A percentile compares a stretch with the other conserved stretches of the same genome.
These are phyloP conservation scores for Rhimphoctona megacephalus DNA, from an alignment of 2,888 invertebrate genomes.

Conservation along the genomic window DNA sequence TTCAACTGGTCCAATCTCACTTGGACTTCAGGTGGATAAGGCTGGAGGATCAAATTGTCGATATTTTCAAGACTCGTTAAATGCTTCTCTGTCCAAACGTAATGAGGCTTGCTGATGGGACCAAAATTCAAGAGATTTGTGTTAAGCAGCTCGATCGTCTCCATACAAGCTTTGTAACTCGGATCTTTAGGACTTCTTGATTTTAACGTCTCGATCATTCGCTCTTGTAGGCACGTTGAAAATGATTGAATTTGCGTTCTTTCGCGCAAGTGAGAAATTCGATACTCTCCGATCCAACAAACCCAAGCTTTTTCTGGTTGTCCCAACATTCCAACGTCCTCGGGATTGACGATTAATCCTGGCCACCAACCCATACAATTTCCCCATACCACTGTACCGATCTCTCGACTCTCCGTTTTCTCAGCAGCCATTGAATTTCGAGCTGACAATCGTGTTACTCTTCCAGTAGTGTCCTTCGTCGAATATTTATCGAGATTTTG, in stretches of 20 bases:
- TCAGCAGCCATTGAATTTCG: conserved; percentile 19
- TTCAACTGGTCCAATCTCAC: conserved; percentile 73
- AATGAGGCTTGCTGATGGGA: conserved; percentile 77
- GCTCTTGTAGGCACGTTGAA: conserved; percentile 70
- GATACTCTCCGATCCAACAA: conserved; percentile 79
- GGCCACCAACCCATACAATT: conserved; percentile 81
- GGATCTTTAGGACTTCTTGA: neutral
- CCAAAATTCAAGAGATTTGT: conserved; percentile 45
- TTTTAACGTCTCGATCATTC: conserved; percentile 67
- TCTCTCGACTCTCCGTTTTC: neutral
- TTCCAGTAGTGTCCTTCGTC: neutral
- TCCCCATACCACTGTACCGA: conserved; percentile 82
- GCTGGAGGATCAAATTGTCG: conserved; percentile 73
- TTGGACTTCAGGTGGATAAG: conserved; percentile 77
- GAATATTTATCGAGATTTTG: neutral
- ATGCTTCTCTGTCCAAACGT: conserved; percentile 76
- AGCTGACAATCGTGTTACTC: conserved; percentile 48
- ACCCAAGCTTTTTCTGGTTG: conserved; percentile 77
- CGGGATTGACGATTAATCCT: conserved; percentile 77
- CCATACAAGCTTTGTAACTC: conserved; percentile 43
- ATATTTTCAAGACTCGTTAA: conserved; percentile 60
- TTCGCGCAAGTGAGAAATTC: conserved; percentile 77
- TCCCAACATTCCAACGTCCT: conserved; percentile 77
- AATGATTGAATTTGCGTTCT: conserved; percentile 77
- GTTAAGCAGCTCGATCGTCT: conserved; percentile 49